Evolutionary conservation across 2,113 vertebrate genomes (phyloP).

Genomic region (Scortum barcoo): DNA sequence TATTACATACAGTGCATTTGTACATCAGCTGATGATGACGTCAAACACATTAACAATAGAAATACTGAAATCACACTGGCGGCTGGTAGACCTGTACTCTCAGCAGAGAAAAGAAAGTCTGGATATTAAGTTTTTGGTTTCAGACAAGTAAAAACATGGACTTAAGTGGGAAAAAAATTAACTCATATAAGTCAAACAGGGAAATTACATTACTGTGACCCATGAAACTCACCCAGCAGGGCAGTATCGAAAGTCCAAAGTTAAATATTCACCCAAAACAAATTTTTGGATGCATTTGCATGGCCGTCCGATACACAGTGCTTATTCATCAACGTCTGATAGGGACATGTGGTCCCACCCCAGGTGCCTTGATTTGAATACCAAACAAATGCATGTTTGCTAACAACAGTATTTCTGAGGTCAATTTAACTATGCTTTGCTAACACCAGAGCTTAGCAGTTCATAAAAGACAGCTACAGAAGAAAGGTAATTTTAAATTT

Average conservation of each 20-base stretch:
- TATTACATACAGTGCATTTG: background rate
- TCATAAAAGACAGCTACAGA: background rate
- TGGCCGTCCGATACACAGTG: background rate
- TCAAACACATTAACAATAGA: background rate
- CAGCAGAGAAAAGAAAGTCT: too few species aligned
- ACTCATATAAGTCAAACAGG: background rate
- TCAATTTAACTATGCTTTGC: background rate
- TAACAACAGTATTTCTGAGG: background rate
- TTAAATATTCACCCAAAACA: conserved; percentile 23
- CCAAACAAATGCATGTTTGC: conserved; percentile 8
- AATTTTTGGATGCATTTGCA: conserved; percentile 22
- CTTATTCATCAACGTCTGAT: background rate
- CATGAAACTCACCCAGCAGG: conserved; percentile 11
- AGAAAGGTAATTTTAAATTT: background rate
- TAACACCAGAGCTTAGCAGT: background rate
- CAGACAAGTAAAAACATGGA: fast-evolving
- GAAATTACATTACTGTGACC: background rate
- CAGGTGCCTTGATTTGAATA: conserved; percentile 42
- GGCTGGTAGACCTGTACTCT: background rate
- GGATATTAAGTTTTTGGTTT: background rate
- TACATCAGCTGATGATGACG: background rate
- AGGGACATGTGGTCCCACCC: background rate
- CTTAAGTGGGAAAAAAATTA: background rate
- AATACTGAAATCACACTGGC: background rate
- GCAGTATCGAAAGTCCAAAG: background rate